Evolutionary conservation across 2,113 vertebrate genomes (phyloP).

Genomic region (Tauraco erythrolophus): DNA sequence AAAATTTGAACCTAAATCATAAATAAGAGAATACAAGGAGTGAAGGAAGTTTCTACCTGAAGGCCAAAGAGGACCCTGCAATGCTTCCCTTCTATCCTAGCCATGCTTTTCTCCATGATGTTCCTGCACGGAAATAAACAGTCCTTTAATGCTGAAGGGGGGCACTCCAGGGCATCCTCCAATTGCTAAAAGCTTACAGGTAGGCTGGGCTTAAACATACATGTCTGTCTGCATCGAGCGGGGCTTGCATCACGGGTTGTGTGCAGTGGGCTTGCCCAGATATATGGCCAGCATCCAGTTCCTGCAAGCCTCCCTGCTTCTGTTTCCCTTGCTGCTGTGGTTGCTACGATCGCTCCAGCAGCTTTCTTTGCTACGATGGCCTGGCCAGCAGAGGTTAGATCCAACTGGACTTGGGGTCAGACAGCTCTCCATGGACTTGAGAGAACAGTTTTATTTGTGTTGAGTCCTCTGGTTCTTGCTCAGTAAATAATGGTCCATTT

Average conservation of each 20-base stretch:
- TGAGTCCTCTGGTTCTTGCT: background rate
- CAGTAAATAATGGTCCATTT: background rate
- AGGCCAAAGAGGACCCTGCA: background rate
- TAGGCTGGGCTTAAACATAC: background rate
- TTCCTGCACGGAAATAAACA: background rate
- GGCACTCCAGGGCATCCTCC: background rate
- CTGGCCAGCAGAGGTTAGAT: background rate
- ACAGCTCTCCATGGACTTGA: background rate
- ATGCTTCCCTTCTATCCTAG: background rate
- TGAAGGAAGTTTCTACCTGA: background rate
- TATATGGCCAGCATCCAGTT: conserved; percentile 32
- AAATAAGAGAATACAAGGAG: background rate
- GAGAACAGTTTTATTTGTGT: conserved; percentile 4
- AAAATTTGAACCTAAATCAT: background rate
- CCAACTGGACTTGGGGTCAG: background rate
- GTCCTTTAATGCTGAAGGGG: background rate
- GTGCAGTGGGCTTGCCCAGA: conserved; percentile 21
- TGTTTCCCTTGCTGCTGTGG: background rate
- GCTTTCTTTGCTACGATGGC: background rate
- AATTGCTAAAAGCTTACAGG: background rate
- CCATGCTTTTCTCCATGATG: background rate
- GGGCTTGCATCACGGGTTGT: background rate
- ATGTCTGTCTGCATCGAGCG: background rate
- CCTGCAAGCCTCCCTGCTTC: conserved; percentile 15
- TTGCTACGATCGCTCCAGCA: background rate